Evolutionary conservation across 2,113 vertebrate genomes (phyloP).

Genomic region (Plotosus lineatus): DNA sequence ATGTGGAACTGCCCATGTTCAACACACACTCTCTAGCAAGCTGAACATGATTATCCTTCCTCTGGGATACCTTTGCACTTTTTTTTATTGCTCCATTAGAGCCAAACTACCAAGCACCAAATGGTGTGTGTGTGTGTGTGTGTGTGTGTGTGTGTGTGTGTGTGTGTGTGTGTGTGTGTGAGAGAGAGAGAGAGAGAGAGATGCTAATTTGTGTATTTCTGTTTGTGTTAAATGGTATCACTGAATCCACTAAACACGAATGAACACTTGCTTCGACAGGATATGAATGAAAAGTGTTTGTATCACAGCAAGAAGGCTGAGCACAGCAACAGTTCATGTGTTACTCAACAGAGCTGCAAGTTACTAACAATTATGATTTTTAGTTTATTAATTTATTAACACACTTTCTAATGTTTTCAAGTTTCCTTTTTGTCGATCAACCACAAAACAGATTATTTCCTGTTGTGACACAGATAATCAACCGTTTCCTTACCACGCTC

Average conservation of each 20-base stretch:
- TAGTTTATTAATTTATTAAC: not conserved
- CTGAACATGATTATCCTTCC: constrained; percentile 42
- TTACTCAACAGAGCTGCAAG: not conserved
- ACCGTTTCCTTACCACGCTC: not conserved
- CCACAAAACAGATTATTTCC: not conserved
- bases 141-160: no score
- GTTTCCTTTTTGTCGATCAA: not conserved
- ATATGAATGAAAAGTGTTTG: constrained; percentile 32
- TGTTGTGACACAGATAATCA: not conserved
- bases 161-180: no score
- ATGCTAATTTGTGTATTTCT: constrained; percentile 10
- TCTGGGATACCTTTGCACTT: constrained; percentile 42
- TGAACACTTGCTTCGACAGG: constrained; percentile 15
- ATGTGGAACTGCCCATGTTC: constrained; percentile 45
- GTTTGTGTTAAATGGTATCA: constrained; percentile 21
- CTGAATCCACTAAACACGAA: constrained; percentile 32
- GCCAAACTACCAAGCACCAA: constrained; percentile 38
- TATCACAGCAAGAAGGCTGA: constrained; percentile 16
- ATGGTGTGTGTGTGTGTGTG: constrained; percentile 20
- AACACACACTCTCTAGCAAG: constrained; percentile 38
- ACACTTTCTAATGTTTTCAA: not conserved
- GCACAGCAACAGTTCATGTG: not conserved
- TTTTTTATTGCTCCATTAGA: constrained; percentile 49
- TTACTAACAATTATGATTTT: not conserved
- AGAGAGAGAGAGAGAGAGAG: not conserved